Evolutionary conservation across 2,113 vertebrate genomes (phyloP), one percentile per base, ranked within the genome.

Genomic region (Australoheros scitulus): DNA sequence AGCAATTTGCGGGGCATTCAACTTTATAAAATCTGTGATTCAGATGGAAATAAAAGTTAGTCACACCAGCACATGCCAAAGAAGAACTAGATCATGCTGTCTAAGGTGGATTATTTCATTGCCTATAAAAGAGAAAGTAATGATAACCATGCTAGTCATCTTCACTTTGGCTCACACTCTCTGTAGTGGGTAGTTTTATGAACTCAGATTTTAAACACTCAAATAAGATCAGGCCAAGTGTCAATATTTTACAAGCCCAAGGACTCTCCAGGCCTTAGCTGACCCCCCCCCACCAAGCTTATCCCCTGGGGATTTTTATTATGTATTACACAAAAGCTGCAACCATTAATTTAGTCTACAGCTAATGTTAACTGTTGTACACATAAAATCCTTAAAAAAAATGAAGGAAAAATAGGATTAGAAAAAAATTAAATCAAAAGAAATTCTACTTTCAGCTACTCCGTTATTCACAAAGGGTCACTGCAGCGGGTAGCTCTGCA

Each of bases 31-130:
- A 52, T 52, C 43, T 72, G 47, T 0, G 17, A 8, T 52, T 17
- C 65, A 52, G 47, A 34, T 72, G 68, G 26, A 72, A 72, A 72
- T 55, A 72, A 72, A 72, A 55, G 26, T 55, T 72, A 72, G 26
- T 55, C 68, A 52, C 26, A 55, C 17, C 47, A 72, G 26, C 47
- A 52, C 26, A 55, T 4, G 0, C 52, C 68, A 72, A 29, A 72
- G 43, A 32, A 55, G n/a, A 2, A 72, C 32, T n/a, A 32, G 43
- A 32, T 18, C 68, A 55, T 32, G 26, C 65, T 70, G 29, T 52
- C 43, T 55, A 52, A 32, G 17, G 1, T 47, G 5, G 20, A 32
- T 26, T 52, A 52, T 72, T 72, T 52, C 17, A 17, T 34, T 50
- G 6, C 17, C 50, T 52, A 52, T 52, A 52, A 18, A 52, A 18